These are phyloP conservation scores for Anguilla obscura DNA, from an alignment of 2,797 vertebrate species.

Conservation along the genomic window DNA sequence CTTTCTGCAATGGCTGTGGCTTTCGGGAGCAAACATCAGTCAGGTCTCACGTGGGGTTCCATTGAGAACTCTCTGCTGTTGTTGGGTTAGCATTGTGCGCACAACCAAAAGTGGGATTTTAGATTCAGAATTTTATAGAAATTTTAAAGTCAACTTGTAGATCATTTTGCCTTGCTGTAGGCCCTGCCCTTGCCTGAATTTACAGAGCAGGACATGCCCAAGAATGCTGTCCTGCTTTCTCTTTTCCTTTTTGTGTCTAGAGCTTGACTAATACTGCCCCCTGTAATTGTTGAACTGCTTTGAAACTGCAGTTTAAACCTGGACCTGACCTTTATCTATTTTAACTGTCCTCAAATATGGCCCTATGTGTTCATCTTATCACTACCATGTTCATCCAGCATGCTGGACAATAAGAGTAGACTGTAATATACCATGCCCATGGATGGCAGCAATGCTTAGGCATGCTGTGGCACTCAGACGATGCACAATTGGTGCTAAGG, in stretches of 20 bases:
- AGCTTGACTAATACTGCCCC: neutral
- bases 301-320: neutral
- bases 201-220: neutral
- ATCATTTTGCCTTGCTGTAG: neutral
- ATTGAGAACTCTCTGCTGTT: constrained; percentile 35
- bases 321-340: neutral
- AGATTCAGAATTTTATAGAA: neutral
- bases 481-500: neutral
- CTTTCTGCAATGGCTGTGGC: too few relatives aligned
- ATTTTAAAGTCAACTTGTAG: neutral
- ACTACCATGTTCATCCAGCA: neutral
- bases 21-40: neutral
- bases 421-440: neutral
- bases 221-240: neutral
- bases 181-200: neutral
- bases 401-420: neutral
- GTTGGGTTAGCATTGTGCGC: neutral
- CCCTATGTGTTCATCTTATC: neutral
- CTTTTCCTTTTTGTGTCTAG: neutral
- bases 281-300: neutral
- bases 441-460: neutral
- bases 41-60: neutral
- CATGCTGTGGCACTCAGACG: neutral
- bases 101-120: neutral
- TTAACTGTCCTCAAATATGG: neutral